Evolutionary conservation across 2,797 vertebrate species (phyloP), one percentile per base, ranked within the genome.

Genomic region (Pangasius macronema): DNA sequence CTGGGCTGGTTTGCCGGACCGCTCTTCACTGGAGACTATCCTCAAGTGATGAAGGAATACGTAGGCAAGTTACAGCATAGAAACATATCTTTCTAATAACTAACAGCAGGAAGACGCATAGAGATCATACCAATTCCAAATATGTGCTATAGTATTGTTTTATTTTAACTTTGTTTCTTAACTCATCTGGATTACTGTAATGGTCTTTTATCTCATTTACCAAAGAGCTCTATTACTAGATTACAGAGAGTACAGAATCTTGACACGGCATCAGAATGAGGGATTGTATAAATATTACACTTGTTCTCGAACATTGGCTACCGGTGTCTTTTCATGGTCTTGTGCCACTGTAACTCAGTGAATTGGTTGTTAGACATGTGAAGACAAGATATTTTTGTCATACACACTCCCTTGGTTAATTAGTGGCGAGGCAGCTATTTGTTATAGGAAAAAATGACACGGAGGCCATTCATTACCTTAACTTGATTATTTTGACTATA

Each of bases 1-100:
- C 77, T 98, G 92, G 97, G 98, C 80, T 98, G 98, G 97, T 98
- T 98, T 90, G 97, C 97, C 70, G 96, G 96, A 8, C 97, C 97
- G 0, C 93, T 99, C 91, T 98, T 96, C 87, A 95, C 94, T 6
- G 97, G 98, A 87, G 98, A 99, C 93, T 98, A 98, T 89, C 98
- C 97, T 1, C 97, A 97, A 91, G 95, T 96, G 42, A 98, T 98
- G 97, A 98, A 98, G 90, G 97, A 97, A 61, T 96, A 95, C 1
- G 89, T 98, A 33, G 97, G 97, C 96, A 94, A 92, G 96, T 91
- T 59, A 24, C 18, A 36, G 9, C n/a, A 55, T 55, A n/a, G 13
- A 57, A 42, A 61, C 36, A n/a, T 13, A 82, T n/a, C 39, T n/a
- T 42, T 80, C 16, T 82, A 82, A 65, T 33, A 13, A 51, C n/a